phyloP scores from a whole-genome alignment of 2,797 vertebrate genomes.

The Chloroceryle amazona region DNA sequence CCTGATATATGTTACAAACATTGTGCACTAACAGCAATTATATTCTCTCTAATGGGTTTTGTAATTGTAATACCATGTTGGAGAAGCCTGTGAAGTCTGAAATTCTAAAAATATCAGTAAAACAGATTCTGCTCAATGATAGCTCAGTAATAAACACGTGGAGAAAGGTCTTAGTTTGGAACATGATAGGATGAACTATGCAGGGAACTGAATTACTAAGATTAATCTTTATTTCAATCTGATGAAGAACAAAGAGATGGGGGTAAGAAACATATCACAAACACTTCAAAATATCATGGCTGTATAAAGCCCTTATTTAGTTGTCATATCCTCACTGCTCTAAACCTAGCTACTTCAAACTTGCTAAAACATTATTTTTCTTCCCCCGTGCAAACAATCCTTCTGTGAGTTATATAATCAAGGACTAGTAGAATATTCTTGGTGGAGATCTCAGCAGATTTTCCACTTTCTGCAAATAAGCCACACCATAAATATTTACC shows the following conservation, averaged over 20 bases:
- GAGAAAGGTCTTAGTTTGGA: slow-evolving; percentile 38
- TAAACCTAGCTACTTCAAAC: neutral
- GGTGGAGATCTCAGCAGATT: neutral
- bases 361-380: neutral
- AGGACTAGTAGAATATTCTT: neutral
- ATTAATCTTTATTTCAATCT: slow-evolving; percentile 55
- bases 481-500: neutral
- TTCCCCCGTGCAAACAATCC: neutral
- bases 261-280: neutral
- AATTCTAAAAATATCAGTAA: slow-evolving; percentile 53
- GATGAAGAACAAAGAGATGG: neutral
- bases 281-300: neutral
- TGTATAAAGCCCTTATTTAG: neutral
- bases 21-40: slow-evolving; percentile 63
- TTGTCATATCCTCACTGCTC: neutral
- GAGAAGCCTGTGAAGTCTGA: slow-evolving; percentile 15
- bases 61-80: slow-evolving; percentile 34
- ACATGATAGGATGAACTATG: slow-evolving; percentile 16
- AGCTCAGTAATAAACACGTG: slow-evolving; percentile 36
- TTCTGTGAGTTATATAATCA: neutral
- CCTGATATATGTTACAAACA: slow-evolving; percentile 38
- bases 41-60: slow-evolving; percentile 72
- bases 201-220: slow-evolving; percentile 36
- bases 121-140: slow-evolving; percentile 14
- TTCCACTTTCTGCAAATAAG: neutral